phyloP scores from a whole-genome alignment of 2,888 invertebrate species.

The Drosophila robusta region DNA sequence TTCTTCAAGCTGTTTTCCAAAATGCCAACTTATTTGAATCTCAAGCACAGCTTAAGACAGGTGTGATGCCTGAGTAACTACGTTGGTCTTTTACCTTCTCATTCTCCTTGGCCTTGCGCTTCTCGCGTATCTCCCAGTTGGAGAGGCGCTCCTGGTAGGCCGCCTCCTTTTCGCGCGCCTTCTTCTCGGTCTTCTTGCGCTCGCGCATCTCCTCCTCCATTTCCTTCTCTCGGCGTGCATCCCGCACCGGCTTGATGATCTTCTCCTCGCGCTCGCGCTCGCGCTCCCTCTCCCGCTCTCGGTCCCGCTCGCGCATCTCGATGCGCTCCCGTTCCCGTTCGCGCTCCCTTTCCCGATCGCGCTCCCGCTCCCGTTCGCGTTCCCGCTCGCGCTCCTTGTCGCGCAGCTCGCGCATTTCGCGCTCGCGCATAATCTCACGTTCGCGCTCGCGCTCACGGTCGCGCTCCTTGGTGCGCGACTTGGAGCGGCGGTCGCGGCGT shows the following conservation, averaged over 20 bases:
- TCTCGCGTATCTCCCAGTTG: constrained; percentile 95
- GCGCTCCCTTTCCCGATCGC: constrained; percentile 73
- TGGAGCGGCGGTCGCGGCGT: constrained; percentile 79
- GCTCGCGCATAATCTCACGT: constrained; percentile 85
- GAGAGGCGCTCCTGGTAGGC: constrained; percentile 95
- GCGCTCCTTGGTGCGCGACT: constrained; percentile 85
- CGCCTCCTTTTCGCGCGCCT: constrained; percentile 97
- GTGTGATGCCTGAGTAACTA: too few relatives aligned
- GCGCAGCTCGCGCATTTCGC: constrained; percentile 57
- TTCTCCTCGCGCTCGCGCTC: constrained; percentile 86
- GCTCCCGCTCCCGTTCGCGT: constrained; percentile 86
- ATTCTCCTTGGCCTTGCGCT: constrained; percentile 95
- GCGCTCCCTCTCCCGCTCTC: constrained; percentile 83
- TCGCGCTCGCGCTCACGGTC: constrained; percentile 86
- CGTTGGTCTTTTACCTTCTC: constrained; percentile 86
- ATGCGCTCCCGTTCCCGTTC: constrained; percentile 85
- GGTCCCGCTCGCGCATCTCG: constrained; percentile 79
- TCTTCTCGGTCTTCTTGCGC: constrained; percentile 94
- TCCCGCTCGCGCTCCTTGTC: constrained; percentile 86
- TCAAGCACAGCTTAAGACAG: too few relatives aligned
- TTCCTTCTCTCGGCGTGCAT: constrained; percentile 91
- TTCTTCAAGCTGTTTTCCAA: too few relatives aligned
- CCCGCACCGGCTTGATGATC: constrained; percentile 86
- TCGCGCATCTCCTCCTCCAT: constrained; percentile 97
- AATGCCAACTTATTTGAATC: too few relatives aligned